phyloP scores from a whole-genome alignment of 2,113 vertebrate species.

The Oophaga pumilio region DNA sequence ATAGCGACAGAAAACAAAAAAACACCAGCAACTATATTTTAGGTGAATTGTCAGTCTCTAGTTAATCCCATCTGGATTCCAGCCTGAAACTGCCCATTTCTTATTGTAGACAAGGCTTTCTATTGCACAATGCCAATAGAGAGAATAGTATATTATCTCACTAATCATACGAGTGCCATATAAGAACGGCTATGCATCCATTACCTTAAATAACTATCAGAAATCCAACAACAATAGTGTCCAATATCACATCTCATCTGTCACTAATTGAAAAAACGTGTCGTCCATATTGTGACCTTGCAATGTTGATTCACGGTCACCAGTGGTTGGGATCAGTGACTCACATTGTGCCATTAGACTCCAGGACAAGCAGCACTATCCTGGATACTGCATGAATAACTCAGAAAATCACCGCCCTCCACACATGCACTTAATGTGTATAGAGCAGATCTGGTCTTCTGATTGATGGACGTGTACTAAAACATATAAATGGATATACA shows the following conservation, averaged over 20 bases:
- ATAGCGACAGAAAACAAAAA: too few species aligned
- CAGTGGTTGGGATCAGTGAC: neutral
- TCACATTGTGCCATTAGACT: neutral
- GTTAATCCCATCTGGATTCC: neutral
- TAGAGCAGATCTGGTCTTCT: neutral
- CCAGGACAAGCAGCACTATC: neutral
- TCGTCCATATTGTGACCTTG: constrained; percentile 14
- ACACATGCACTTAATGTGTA: neutral
- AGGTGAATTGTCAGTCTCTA: neutral
- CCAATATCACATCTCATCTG: neutral
- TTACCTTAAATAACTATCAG: neutral
- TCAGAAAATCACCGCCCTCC: neutral
- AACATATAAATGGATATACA: constrained; percentile 32
- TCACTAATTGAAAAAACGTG: neutral
- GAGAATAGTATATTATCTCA: neutral
- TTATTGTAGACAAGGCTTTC: neutral
- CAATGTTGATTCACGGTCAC: constrained; percentile 22
- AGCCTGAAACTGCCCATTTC: neutral
- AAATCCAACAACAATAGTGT: neutral
- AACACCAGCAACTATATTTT: too few species aligned
- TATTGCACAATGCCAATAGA: neutral
- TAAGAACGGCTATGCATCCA: neutral
- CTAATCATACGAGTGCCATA: neutral
- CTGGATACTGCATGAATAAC: neutral
- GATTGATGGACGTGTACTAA: constrained; percentile 2